Percentiles rank a stretch among this genome's conserved stretches.
Evolutionary conservation across 2,797 vertebrate species (phyloP).

Genomic region (Hipposideros larvatus): DNA sequence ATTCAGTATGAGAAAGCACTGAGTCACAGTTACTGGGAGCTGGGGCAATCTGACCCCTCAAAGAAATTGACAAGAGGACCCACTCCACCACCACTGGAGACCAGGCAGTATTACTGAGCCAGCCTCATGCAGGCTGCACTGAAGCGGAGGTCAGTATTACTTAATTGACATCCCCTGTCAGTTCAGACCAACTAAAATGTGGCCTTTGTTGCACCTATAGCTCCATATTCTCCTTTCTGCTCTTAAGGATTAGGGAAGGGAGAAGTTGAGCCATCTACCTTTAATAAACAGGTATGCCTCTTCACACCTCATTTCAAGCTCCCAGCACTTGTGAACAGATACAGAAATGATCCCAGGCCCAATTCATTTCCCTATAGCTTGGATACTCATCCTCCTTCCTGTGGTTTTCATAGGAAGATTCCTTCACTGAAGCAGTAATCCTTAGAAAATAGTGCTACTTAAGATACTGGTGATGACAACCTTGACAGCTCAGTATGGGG

Average conservation of each 20-base stretch:
- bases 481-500: background rate
- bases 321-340: background rate
- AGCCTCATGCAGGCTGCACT: background rate
- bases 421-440: background rate
- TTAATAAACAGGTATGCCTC: background rate
- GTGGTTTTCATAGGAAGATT: background rate
- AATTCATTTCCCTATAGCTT: background rate
- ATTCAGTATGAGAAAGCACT: conserved; percentile 32
- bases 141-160: background rate
- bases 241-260: background rate
- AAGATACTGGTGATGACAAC: background rate
- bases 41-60: background rate
- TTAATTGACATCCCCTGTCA: background rate
- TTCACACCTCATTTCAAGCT: background rate
- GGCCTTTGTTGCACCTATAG: background rate
- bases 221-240: background rate
- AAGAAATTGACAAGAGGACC: conserved; percentile 51
- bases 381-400: background rate
- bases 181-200: background rate
- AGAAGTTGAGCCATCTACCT: background rate
- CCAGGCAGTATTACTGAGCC: background rate
- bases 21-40: conserved; percentile 43
- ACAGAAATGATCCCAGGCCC: background rate
- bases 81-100: background rate
- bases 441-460: background rate